These are phyloP conservation scores for Xylota segnis DNA, from an alignment of 2,888 invertebrate genomes.

Conservation along the genomic window DNA sequence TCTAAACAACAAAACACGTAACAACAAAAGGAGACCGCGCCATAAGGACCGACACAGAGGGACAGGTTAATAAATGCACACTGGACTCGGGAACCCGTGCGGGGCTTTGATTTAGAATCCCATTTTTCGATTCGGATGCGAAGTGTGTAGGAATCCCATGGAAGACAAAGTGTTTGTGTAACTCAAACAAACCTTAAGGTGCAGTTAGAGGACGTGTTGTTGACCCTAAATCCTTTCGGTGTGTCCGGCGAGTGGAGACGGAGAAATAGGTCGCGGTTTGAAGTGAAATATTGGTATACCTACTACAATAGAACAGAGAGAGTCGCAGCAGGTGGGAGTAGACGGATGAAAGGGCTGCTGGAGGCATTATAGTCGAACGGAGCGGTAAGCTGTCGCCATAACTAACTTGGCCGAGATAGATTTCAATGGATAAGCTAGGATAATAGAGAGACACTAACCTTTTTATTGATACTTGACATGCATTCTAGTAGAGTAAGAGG, in stretches of 20 bases:
- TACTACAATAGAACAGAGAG: background rate
- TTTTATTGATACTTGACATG: no score
- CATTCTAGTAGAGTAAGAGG: no score
- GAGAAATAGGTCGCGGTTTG: constrained; percentile 7
- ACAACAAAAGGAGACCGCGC: constrained; percentile 28
- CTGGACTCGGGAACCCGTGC: background rate
- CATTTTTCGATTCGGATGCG: background rate
- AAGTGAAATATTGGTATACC: background rate
- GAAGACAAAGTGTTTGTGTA: constrained; percentile 20
- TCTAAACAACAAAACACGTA: background rate
- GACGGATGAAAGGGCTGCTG: no score
- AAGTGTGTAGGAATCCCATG: background rate
- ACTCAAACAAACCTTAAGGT: constrained; percentile 7
- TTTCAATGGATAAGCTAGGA: background rate
- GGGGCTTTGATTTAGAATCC: constrained; percentile 5
- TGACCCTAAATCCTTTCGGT: constrained; percentile 28
- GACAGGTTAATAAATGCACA: constrained; percentile 29
- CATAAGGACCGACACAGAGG: constrained; percentile 1
- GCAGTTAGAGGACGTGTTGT: constrained; percentile 18
- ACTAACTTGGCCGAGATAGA: background rate
- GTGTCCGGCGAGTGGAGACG: background rate
- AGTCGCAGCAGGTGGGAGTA: constrained; percentile 13
- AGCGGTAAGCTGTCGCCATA: background rate
- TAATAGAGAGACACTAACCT: no score
- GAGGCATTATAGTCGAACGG: background rate